Base-by-base conservation (phyloP, 37 sponge, comb jelly and placozoan species). In the Ianthella basta region DNA sequence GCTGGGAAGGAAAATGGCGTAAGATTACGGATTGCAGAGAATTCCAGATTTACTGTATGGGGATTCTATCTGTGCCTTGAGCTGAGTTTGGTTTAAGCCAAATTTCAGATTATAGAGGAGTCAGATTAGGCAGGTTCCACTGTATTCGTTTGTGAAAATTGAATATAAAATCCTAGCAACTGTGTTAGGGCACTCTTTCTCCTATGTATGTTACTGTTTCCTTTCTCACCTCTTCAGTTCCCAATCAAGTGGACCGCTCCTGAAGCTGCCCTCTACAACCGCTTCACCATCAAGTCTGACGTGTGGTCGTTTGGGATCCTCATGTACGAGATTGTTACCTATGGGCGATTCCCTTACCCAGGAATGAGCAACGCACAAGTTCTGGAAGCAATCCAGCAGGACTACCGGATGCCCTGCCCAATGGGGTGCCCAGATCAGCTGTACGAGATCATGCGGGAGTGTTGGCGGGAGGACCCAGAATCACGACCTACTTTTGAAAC, bases 221-320 rank as follows among this genome's bases (percentile, higher is more conserved):
- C 72, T 8, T 19, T 8, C 37, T 32, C 39, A 37, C 73, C 10
- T 37, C 73, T 10, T 1, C 15, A 75, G 87, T 96, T 98, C 86
- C 99, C 99, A 68, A 98, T 98, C 86, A 98, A 98, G 83, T 98
- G 99, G 99, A 98, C 99, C 0, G 99, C 99, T 3, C 99, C 99
- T 18, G 99, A 98, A 70, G 99, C 99, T 54, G 95, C 96, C 40
- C 80, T 95, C 72, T 95, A 97, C 90, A 97, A 87, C 80, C 56
- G 92, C 38, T 98, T 98, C 85, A 91, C 97, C 54, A 93, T 98
- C 77, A 98, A 98, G 77, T 96, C 99, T 24, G 99, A 98, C 75
- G 95, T 98, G 35, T 98, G 99, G 99, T 94, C 95, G 25, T 96
- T 95, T 88, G 99, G 99, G 16, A 91, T 98, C 20, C 93, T 96